A percentile compares a stretch with the other conserved stretches of the same genome.
phyloP scores from a whole-genome alignment of 2,888 invertebrate species.

The Amphimallon solstitiale region DNA sequence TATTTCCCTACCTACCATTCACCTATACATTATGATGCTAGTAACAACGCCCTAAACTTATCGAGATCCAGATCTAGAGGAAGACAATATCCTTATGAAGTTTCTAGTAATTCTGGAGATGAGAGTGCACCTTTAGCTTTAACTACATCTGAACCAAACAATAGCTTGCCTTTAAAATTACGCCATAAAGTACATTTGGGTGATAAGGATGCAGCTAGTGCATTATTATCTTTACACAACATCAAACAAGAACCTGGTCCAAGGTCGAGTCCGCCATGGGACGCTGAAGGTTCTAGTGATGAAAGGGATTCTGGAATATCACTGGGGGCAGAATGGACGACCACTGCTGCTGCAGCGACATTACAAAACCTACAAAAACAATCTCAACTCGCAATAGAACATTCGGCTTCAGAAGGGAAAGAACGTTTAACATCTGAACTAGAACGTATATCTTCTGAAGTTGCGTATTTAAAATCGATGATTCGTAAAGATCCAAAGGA shows the following conservation, averaged over 20 bases:
- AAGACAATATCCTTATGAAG: slow-evolving; percentile 80
- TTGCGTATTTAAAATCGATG: slow-evolving; percentile 87
- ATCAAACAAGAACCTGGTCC: slow-evolving; percentile 88
- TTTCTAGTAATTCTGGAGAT: slow-evolving; percentile 78
- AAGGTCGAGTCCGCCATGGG: slow-evolving; percentile 85
- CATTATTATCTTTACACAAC: slow-evolving; percentile 82
- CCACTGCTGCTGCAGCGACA: slow-evolving; percentile 58
- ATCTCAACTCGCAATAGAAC: slow-evolving; percentile 57
- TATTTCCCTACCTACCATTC: slow-evolving; percentile 50
- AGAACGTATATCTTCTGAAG: slow-evolving; percentile 88
- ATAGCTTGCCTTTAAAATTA: slow-evolving; percentile 87
- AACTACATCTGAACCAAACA: slow-evolving; percentile 71
- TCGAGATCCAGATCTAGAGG: slow-evolving; percentile 63
- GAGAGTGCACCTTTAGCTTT: slow-evolving; percentile 64
- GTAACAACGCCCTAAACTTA: slow-evolving; percentile 77
- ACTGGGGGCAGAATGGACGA: slow-evolving; percentile 75
- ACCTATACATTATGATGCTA: slow-evolving; percentile 56
- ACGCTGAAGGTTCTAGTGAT: slow-evolving; percentile 89
- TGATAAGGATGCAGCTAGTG: slow-evolving; percentile 87
- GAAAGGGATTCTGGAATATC: slow-evolving; percentile 92
- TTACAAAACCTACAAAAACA: slow-evolving; percentile 60
- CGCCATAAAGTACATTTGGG: slow-evolving; percentile 92
- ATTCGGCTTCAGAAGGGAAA: slow-evolving; percentile 63
- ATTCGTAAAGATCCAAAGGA: slow-evolving; percentile 66
- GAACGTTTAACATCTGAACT: slow-evolving; percentile 86